These are phyloP conservation scores for Hippocampus abdominalis DNA, from an alignment of 2,113 vertebrate genomes.

Conservation along the genomic window DNA sequence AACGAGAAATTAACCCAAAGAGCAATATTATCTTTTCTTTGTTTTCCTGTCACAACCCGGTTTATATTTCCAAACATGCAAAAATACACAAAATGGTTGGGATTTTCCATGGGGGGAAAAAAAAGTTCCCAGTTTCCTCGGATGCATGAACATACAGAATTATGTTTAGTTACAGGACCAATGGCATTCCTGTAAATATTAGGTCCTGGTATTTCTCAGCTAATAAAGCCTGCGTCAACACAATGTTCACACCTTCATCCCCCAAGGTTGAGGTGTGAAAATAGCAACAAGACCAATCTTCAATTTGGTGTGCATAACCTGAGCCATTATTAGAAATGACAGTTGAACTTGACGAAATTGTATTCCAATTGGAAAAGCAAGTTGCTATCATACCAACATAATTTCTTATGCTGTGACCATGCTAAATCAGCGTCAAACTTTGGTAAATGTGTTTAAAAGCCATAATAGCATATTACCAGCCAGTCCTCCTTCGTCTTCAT, in stretches of 20 bases:
- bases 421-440: constrained; percentile 92
- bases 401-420: constrained; percentile 91
- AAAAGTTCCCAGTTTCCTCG: background rate
- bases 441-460: constrained; percentile 99
- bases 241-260: constrained; percentile 76
- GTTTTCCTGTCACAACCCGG: background rate
- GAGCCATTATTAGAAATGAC: constrained; percentile 99
- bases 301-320: constrained; percentile 89
- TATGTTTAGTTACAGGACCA: constrained; percentile 2
- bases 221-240: constrained; percentile 62
- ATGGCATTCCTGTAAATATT: constrained; percentile 26
- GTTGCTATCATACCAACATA: constrained; percentile 98
- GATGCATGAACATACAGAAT: constrained; percentile 8
- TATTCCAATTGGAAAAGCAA: constrained; percentile 99
- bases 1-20: constrained; percentile 10
- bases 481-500: constrained; percentile 79
- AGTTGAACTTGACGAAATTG: constrained; percentile 99
- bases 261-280: constrained; percentile 56
- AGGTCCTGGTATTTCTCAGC: constrained; percentile 24
- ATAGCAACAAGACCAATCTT: constrained; percentile 73
- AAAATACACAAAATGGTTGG: background rate
- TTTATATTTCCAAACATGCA: constrained; percentile 2
- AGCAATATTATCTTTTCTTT: constrained; percentile 28
- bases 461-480: constrained; percentile 95
- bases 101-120: constrained; percentile 8